Percentiles rank a stretch among this genome's conserved stretches.
These are phyloP conservation scores for Oenanthe melanoleuca DNA, from an alignment of 2,113 vertebrate genomes.

Conservation along the genomic window DNA sequence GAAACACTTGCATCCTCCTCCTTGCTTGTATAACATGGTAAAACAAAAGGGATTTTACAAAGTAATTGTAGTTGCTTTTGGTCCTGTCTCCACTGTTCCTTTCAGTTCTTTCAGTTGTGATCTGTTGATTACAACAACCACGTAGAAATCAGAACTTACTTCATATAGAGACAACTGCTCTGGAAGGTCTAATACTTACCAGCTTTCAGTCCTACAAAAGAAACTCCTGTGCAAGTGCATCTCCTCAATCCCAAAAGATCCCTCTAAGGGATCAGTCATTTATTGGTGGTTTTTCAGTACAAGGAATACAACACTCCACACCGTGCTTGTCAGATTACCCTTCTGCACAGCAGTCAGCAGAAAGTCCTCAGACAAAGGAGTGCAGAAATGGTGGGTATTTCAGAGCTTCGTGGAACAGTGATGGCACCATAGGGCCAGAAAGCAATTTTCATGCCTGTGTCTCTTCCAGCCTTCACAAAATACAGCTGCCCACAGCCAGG, in stretches of 20 bases:
- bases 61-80: background rate
- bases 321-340: background rate
- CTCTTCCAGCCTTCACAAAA: background rate
- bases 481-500: background rate
- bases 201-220: background rate
- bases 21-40: background rate
- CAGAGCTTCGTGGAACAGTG: accelerated
- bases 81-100: background rate
- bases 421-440: background rate
- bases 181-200: background rate
- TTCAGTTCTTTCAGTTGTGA: background rate
- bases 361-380: background rate
- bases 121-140: background rate
- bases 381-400: background rate
- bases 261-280: no score
- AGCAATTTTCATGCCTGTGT: background rate
- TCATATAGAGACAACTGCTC: background rate
- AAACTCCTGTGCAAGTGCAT: background rate
- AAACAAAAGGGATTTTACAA: background rate
- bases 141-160: background rate
- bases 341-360: background rate
- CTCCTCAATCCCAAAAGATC: background rate
- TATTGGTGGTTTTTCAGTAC: background rate
- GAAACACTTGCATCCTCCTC: background rate
- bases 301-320: background rate